These are phyloP conservation scores for Anoplius nigerrimus DNA, from an alignment of 2,888 invertebrate species.

Conservation along the genomic window DNA sequence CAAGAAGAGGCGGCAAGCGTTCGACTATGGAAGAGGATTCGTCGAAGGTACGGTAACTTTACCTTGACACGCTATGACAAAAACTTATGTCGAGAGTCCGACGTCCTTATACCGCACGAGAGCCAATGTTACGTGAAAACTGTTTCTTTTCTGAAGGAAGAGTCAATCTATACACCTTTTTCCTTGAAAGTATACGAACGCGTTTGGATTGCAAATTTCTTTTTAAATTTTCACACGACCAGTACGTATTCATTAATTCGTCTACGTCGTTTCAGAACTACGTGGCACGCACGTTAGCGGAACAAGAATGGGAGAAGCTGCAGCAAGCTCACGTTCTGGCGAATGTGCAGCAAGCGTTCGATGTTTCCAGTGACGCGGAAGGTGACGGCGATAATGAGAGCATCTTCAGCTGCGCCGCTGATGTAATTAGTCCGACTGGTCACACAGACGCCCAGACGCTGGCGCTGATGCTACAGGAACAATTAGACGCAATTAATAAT, in stretches of 20 bases:
- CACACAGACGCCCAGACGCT: slow-evolving; percentile 96
- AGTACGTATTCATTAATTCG: too few species aligned
- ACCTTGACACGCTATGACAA: background rate
- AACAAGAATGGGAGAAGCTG: slow-evolving; percentile 94
- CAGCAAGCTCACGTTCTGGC: slow-evolving; percentile 94
- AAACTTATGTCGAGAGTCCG: too few species aligned
- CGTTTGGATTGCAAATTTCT: too few species aligned
- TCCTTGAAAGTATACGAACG: too few species aligned
- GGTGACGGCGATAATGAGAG: slow-evolving; percentile 87
- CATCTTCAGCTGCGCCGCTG: slow-evolving; percentile 82
- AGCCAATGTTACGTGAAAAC: background rate
- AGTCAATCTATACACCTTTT: too few species aligned
- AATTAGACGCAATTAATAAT: slow-evolving; percentile 99
- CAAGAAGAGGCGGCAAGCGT: slow-evolving; percentile 79
- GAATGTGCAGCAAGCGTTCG: slow-evolving; percentile 94
- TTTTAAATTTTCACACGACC: too few species aligned
- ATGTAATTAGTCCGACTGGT: slow-evolving; percentile 82
- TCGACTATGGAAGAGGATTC: slow-evolving; percentile 81
- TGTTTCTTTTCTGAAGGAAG: background rate
- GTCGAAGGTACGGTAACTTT: slow-evolving; percentile 71
- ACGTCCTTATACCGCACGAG: background rate
- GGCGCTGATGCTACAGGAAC: slow-evolving; percentile 99
- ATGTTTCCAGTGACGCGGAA: slow-evolving; percentile 90
- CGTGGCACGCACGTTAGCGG: slow-evolving; percentile 72
- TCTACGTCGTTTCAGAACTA: slow-evolving; percentile 63